These are phyloP conservation scores for Dysmachus trigonus DNA, from an alignment of 2,888 invertebrate genomes.

Conservation along the genomic window DNA sequence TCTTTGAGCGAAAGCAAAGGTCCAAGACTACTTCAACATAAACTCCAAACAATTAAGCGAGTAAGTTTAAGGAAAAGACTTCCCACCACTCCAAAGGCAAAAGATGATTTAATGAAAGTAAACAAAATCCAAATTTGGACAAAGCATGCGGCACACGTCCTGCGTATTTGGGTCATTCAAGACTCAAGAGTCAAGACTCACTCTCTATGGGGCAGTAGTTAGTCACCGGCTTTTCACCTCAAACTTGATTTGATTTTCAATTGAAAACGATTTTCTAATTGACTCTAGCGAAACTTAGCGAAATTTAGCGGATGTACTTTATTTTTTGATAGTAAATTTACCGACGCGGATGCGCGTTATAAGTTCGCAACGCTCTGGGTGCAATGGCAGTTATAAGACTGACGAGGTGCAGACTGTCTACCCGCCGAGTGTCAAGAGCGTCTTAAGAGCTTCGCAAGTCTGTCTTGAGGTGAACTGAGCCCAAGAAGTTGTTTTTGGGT, in stretches of 20 bases:
- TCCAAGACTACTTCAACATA: neutral
- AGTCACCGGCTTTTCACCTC: neutral
- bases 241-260: neutral
- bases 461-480: neutral
- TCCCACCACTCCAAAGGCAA: neutral
- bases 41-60: neutral
- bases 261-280: neutral
- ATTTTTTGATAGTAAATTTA: neutral
- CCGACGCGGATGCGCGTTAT: neutral
- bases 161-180: neutral
- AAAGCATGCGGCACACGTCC: neutral
- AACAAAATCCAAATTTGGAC: neutral
- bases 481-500: slow-evolving; percentile 22
- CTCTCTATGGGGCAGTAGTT: neutral
- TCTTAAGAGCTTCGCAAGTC: neutral
- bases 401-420: neutral
- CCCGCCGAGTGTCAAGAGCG: neutral
- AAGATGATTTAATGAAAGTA: slow-evolving; percentile 1
- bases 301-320: neutral
- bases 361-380: neutral
- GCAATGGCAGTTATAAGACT: neutral
- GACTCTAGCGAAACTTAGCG: neutral
- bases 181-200: neutral
- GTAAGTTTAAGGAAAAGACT: neutral
- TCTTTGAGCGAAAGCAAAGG: neutral